phyloP scores from a whole-genome alignment of 2,797 vertebrate genomes.

The Enteromius unitaeniatus region DNA sequence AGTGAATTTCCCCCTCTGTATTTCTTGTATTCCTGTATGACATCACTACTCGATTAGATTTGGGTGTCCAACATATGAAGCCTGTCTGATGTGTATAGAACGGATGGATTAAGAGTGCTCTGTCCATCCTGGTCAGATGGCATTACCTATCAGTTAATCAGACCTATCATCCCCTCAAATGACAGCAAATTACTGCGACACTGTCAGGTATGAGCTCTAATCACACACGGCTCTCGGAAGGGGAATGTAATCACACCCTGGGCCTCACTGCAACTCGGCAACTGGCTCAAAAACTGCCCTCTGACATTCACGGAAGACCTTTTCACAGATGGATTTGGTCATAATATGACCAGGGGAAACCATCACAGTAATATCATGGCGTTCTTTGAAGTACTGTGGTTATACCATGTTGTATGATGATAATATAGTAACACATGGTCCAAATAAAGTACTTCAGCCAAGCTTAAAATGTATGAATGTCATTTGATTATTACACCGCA shows the following conservation, averaged over 20 bases:
- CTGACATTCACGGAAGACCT: slow-evolving; percentile 26
- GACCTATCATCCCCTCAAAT: slow-evolving; percentile 52
- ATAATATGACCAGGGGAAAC: slow-evolving; percentile 3
- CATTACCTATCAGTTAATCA: slow-evolving; percentile 58
- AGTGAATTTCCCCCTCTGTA: not conserved
- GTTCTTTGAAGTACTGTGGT: not conserved
- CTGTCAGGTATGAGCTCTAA: slow-evolving; percentile 62
- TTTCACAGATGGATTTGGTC: slow-evolving; percentile 21
- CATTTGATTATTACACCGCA: not conserved
- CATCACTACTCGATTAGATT: not conserved
- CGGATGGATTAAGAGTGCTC: slow-evolving; percentile 55
- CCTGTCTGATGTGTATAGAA: slow-evolving; percentile 55
- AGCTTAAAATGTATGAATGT: not conserved
- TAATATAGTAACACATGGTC: too few species aligned
- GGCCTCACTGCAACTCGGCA: not conserved
- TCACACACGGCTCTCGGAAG: slow-evolving; percentile 60
- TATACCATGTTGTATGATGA: not conserved
- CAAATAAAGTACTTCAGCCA: not conserved
- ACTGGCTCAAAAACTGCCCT: slow-evolving; percentile 13
- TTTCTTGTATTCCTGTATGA: not conserved
- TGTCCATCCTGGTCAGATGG: slow-evolving; percentile 35
- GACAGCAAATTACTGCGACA: slow-evolving; percentile 59
- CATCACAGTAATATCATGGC: not conserved
- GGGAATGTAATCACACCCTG: slow-evolving; percentile 48
- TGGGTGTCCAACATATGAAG: not conserved